Percentiles rank a stretch among this genome's conserved stretches.
Conservation (phyloP, 2,797 vertebrate species). For the Oryzias dopingdopingensis region DNA sequence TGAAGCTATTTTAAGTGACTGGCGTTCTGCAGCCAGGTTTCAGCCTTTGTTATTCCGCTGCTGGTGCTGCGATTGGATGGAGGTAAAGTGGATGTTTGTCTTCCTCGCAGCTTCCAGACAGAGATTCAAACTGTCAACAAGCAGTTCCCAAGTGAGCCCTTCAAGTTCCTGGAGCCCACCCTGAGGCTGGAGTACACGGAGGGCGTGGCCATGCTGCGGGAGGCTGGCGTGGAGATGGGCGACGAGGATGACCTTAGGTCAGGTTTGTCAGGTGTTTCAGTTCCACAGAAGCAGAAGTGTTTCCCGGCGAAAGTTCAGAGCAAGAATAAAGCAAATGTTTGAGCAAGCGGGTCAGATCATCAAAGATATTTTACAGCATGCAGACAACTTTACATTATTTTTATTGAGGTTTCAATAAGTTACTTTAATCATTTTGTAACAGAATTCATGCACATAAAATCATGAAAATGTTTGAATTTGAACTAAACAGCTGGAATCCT, state of each 20-base stretch:
- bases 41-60: not conserved
- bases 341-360: too few relatives aligned
- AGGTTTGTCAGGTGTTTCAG: constrained; percentile 6
- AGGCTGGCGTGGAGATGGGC: constrained; percentile 95
- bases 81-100: not conserved
- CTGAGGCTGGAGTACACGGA: constrained; percentile 92
- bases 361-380: too few relatives aligned
- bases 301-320: constrained; percentile 6
- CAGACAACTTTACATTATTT: too few relatives aligned
- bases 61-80: not conserved
- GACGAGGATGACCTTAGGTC: constrained; percentile 98
- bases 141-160: constrained; percentile 94
- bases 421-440: too few relatives aligned
- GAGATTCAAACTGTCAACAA: constrained; percentile 94
- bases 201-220: constrained; percentile 89
- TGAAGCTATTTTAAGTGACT: constrained; percentile 2
- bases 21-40: constrained; percentile 5
- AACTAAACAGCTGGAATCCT: too few relatives aligned
- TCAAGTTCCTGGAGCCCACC: constrained; percentile 97
- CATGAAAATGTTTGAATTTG: too few relatives aligned
- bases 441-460: too few relatives aligned
- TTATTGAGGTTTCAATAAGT: too few relatives aligned
- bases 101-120: constrained; percentile 86
- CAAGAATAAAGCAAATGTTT: constrained; percentile 19
- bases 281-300: not conserved